Conservation (phyloP, 2,888 invertebrate genomes). For the Theristus sp. region DNA sequence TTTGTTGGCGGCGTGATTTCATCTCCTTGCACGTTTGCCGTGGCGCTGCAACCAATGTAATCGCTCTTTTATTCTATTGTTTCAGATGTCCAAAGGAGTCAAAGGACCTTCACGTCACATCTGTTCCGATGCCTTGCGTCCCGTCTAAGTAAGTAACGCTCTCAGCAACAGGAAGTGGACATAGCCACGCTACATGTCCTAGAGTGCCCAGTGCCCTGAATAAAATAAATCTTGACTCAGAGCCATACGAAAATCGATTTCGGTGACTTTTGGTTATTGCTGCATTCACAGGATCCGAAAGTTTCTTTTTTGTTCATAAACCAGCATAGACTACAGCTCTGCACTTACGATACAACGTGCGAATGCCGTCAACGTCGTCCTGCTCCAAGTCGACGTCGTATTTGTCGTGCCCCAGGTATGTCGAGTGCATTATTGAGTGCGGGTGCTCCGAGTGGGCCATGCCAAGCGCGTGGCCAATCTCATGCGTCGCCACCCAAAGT, state of each 20-base stretch:
- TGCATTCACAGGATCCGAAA: too few species aligned
- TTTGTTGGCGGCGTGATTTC: neutral
- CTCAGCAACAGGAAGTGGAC: too few species aligned
- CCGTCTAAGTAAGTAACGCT: too few species aligned
- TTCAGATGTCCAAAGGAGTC: too few species aligned
- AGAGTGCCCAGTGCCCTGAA: too few species aligned
- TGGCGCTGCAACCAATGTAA: slow-evolving; percentile 1
- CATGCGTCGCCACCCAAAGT: slow-evolving; percentile 56
- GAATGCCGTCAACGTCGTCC: slow-evolving; percentile 49
- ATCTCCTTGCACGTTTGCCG: neutral
- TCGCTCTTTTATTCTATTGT: too few species aligned
- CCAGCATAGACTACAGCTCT: too few species aligned
- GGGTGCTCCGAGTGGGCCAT: slow-evolving; percentile 76
- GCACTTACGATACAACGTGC: slow-evolving; percentile 27
- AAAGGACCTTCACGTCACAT: neutral
- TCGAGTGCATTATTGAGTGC: slow-evolving; percentile 81
- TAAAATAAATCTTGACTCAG: too few species aligned
- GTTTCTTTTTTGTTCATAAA: too few species aligned
- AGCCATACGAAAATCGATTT: too few species aligned
- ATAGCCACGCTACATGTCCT: too few species aligned
- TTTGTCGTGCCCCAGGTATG: slow-evolving; percentile 65
- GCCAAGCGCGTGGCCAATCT: slow-evolving; percentile 86
- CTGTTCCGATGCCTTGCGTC: neutral
- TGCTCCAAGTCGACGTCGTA: slow-evolving; percentile 35
- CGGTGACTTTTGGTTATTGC: too few species aligned